Percentiles rank a stretch among this genome's conserved stretches.
phyloP scores from a whole-genome alignment of 2,797 vertebrate species.

The Gambusia yucatana region DNA sequence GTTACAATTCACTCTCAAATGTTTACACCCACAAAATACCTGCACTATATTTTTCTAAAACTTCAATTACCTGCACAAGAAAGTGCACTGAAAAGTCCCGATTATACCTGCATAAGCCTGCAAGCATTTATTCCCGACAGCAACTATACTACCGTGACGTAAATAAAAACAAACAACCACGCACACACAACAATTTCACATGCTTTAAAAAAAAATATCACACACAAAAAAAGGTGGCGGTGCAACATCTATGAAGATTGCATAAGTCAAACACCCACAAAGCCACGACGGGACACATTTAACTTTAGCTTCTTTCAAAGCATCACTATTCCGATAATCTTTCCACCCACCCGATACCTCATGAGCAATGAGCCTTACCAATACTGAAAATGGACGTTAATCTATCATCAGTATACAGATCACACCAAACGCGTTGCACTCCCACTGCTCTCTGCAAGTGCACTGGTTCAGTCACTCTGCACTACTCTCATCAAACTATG shows the following conservation, averaged over 20 bases:
- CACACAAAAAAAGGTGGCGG: constrained; percentile 44
- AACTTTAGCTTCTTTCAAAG: constrained; percentile 61
- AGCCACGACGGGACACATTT: constrained; percentile 58
- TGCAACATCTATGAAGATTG: constrained; percentile 50
- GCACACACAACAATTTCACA: not conserved
- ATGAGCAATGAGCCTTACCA: constrained; percentile 70
- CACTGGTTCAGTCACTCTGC: constrained; percentile 55
- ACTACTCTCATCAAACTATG: constrained; percentile 47
- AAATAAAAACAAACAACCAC: constrained; percentile 5
- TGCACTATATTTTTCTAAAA: not conserved
- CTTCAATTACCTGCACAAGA: not conserved
- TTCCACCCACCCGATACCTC: constrained; percentile 72
- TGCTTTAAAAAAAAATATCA: not conserved
- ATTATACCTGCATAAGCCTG: constrained; percentile 6
- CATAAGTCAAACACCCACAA: constrained; percentile 63
- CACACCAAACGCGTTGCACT: constrained; percentile 46
- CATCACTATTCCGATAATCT: constrained; percentile 75
- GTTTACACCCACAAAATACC: constrained; percentile 2
- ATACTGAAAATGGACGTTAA: constrained; percentile 73
- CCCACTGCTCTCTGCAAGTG: constrained; percentile 61
- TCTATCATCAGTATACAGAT: constrained; percentile 65
- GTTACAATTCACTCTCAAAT: not conserved
- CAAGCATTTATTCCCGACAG: not conserved
- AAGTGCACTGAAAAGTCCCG: not conserved
- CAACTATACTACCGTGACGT: constrained; percentile 6